Conservation (phyloP, 2,797 vertebrate genomes). For the Neosalanx taihuensis region DNA sequence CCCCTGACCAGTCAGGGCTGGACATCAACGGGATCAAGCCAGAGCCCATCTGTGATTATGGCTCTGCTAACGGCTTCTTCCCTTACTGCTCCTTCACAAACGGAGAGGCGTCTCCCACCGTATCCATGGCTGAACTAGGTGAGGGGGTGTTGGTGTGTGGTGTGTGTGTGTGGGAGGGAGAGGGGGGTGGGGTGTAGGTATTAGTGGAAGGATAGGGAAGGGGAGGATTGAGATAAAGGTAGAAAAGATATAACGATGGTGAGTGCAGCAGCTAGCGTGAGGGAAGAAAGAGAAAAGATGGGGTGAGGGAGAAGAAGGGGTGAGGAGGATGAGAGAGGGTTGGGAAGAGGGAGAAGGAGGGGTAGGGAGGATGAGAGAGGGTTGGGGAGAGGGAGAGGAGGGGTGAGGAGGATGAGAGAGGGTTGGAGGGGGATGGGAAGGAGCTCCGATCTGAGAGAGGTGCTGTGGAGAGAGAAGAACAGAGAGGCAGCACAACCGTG, state of each 20-base stretch:
- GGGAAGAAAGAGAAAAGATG: conserved; percentile 1
- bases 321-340: neutral
- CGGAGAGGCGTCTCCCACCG: conserved; percentile 82
- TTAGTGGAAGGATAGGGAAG: conserved; percentile 13
- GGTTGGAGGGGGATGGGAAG: neutral
- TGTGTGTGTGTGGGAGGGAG: neutral
- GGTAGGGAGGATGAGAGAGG: neutral
- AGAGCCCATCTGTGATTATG: conserved; percentile 87
- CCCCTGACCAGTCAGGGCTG: conserved; percentile 90
- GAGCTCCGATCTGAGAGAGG: neutral
- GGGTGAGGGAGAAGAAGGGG: neutral
- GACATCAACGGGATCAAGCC: conserved; percentile 92
- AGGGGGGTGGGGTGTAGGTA: conserved; percentile 14
- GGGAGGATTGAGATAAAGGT: neutral
- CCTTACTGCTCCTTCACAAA: conserved; percentile 87
- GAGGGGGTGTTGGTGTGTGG: conserved; percentile 47
- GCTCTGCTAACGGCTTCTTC: conserved; percentile 81
- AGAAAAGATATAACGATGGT: no score
- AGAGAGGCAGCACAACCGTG: conserved; percentile 22
- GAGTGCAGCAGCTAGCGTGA: neutral
- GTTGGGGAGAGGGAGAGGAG: neutral
- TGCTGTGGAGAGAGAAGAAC: neutral
- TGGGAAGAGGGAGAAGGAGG: neutral
- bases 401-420: conserved; percentile 5
- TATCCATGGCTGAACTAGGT: conserved; percentile 88